Base-by-base conservation (phyloP, 2,888 invertebrate species). In the Ypsolopha sequella region DNA sequence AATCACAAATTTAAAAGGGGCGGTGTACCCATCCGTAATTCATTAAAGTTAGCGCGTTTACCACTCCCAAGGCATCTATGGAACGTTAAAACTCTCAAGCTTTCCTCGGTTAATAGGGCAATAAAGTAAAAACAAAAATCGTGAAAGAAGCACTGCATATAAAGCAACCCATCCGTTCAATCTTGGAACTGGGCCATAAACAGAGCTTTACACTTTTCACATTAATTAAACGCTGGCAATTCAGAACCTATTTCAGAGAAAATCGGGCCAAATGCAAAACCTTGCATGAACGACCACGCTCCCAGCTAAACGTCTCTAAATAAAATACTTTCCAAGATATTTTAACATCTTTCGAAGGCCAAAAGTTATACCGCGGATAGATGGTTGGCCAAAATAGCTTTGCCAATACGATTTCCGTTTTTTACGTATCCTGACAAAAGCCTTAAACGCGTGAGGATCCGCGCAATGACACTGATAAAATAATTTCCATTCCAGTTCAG, bases 401-500 rank as follows among this genome's bases (percentile, higher is more conserved):
- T 24, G 24, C 24, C 24, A 24, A 24, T 24, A 24, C 24, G 24
- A 24, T 24, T 24, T 24, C 4, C 24, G 24, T 24, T 24, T 24
- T 24, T 24, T 24, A 24, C 24, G 24, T 24, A 24, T 24, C 6
- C n/a, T 9, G 6, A 39, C 39, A 39, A 39, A 39, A 39, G 39
- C n/a, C 10, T 11, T 6, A 10, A 39, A 39, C 39, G 11, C 10
- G 39, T 39, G n/a, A 24, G 4, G 24, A 24, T 2, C 10, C 11
- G 9, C 8, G 39, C 38, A 38, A 38, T 38, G 8, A 38, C 24
- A 24, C 24, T 24, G 47, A 36, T 47, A 47, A 47, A 13, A 36
- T 14, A 47, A 36, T 53, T 53, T 43, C 59, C 53, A 64, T 75
- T 74, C 52, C 88, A 93, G 94, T 94, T 61, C 93, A 93, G 56